Conservation (phyloP, 2,797 vertebrate genomes). For the Intellagama lesueurii region DNA sequence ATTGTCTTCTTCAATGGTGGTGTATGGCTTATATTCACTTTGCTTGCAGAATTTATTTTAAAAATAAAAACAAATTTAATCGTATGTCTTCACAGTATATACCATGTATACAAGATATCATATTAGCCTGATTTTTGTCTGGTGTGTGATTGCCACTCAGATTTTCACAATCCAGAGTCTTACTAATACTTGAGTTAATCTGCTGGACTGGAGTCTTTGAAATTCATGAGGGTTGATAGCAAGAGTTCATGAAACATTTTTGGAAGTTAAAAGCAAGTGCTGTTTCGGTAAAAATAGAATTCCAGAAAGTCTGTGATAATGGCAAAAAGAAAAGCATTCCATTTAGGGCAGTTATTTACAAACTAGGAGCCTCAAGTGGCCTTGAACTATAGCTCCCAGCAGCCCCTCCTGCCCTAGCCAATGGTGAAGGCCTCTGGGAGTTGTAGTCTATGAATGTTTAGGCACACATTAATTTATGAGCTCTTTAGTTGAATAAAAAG, state of each 20-base stretch:
- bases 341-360: no score
- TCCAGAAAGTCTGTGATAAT: no score
- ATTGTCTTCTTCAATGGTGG: no score
- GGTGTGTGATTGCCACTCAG: background rate
- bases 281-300: no score
- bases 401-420: no score
- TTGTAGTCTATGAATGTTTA: background rate
- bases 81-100: background rate
- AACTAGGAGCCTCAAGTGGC: no score
- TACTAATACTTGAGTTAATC: background rate
- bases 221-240: no score
- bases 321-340: no score
- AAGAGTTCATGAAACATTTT: no score
- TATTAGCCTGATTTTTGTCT: background rate
- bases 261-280: no score
- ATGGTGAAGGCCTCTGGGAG: no score
- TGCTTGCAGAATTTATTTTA: background rate
- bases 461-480: background rate
- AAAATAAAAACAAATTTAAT: background rate
- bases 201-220: background rate
- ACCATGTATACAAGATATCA: background rate
- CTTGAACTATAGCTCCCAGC: no score
- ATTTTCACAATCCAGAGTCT: background rate
- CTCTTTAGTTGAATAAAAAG: constrained; percentile 40
- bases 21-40: background rate